Evolutionary conservation across 2,888 invertebrate genomes (phyloP), one percentile per base, ranked within the genome.

Genomic region (Ametastegia equiseti): DNA sequence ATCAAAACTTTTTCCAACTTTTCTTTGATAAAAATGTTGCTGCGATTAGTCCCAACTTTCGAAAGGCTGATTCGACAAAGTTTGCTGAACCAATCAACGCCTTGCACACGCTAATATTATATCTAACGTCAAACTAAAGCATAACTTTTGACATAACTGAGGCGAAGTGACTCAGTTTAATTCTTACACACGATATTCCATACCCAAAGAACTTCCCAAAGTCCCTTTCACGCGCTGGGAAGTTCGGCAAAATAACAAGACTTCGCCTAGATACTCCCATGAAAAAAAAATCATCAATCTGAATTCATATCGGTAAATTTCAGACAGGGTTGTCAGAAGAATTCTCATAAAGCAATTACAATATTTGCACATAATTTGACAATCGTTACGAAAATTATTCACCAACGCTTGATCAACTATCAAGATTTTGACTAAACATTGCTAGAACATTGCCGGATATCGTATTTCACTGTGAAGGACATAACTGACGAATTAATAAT

Each of bases 51-150:
- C 36, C n/a, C 5, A 67, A 67, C 39, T 67, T 39, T 67, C 36
- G 65, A 9, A 36, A 19, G 39, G 39, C 65, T 67, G 65, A 67
- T 67, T 39, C 19, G 65, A 39, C 65, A 39, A 67, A 67, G 65
- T 67, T 67, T 67, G 65, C 19, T n/a, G 39, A 67, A 67, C 65
- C 65, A 67, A 67, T 67, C 65, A 67, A 39, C 65, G 36, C 65
- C 19, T 19, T 39, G 39, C 39, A 36, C 65, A 39, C 36, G 65
- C 36, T 36, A 36, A 67, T 39, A 67, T 67, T 39, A 67, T 67
- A n/a, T 36, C 65, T 39, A 39, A 67, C 65, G 23, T 67, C 65
- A 67, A 67, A 67, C 65, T 67, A 23, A 39, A 36, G n/a, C 39
- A 39, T n/a, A 67, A 67, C 65, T 67, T 67, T n/a, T 67, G 65